Base-by-base conservation (phyloP, 2,888 invertebrate species). In the Gymnosoma rotundatum region DNA sequence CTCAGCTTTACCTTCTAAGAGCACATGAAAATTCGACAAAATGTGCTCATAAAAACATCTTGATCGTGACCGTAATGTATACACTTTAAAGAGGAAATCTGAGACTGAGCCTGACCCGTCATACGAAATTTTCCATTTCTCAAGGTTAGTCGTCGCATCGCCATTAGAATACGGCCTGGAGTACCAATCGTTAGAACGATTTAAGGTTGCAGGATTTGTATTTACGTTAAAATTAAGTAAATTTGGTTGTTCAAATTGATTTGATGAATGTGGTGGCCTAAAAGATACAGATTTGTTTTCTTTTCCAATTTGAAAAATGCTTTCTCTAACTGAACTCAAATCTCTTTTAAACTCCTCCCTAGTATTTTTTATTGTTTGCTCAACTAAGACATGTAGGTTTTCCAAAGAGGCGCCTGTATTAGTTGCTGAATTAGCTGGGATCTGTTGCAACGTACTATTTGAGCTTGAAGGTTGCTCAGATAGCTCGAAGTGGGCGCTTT, bases 71-170 rank as follows among this genome's bases (percentile, higher is more conserved):
- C 63, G 20, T 45, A 25, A 25, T 25, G 25, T 25, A 25, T 25
- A 1, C 4, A 25, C 25, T 25, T 67, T 67, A 38, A 78, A 78
- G 1, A 78, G 16, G 45, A 78, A 78, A 64, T 70, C 78, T 6
- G 78, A 63, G 1, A 78, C 61, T 9, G 70, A 54, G 14, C 58
- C 54, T 12, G 56, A 12, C n/a, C 69, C 69, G 36, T 36, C 58
- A n/a, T 60, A 60, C 2, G 16, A 14, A 32, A 60, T 36, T 36
- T 60, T 60, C 60, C 76, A 76, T 16, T 76, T 67, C 32, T 67
- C 56, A 52, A 38, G 38, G 38, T 25, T 25, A 25, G 25, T 25
- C 25, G 4, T 38, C 38, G 38, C 38, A 38, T 38, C 10, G 38
- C 38, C 1, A 38, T 38, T 38, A 6, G 38, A 9, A 10, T 10